These are phyloP conservation scores for Tiphia femorata DNA, from an alignment of 2,888 invertebrate species.

Conservation along the genomic window DNA sequence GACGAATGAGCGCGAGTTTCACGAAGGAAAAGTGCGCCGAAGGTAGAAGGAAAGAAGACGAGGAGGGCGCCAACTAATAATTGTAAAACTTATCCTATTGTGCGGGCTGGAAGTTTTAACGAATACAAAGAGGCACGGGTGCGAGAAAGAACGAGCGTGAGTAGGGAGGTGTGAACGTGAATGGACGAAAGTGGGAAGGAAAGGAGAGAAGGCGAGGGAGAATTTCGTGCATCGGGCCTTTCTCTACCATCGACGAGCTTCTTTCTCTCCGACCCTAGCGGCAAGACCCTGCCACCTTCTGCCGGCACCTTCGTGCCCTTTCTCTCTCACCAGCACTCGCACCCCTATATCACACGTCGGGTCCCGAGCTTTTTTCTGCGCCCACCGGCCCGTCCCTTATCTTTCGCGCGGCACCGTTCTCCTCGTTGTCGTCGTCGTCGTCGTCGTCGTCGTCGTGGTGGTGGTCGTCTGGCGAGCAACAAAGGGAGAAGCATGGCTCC, in stretches of 20 bases:
- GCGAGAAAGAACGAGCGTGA: constrained; percentile 15
- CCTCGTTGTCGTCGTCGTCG: neutral
- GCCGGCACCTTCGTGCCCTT: too few relatives aligned
- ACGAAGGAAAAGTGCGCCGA: too few relatives aligned
- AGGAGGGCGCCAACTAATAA: constrained; percentile 23
- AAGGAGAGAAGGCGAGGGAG: constrained; percentile 6
- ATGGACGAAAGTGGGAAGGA: constrained; percentile 15
- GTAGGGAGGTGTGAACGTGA: neutral
- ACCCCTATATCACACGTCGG: constrained; percentile 14
- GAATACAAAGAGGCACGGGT: constrained; percentile 4
- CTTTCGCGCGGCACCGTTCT: constrained; percentile 14
- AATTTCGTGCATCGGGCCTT: too few relatives aligned
- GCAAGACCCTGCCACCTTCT: too few relatives aligned
- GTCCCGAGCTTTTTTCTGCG: constrained; percentile 11
- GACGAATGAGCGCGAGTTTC: neutral
- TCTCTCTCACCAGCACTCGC: constrained; percentile 20
- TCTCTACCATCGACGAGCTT: too few relatives aligned
- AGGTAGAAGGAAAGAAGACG: constrained; percentile 10
- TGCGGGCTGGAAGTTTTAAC: constrained; percentile 6
- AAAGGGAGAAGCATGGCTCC: constrained; percentile 32
- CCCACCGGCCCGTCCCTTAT: constrained; percentile 24
- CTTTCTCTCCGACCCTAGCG: too few relatives aligned
- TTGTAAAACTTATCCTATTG: constrained; percentile 37
- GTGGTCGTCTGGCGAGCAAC: constrained; percentile 26
- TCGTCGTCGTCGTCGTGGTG: neutral